Base-by-base conservation (phyloP, 2,888 invertebrate genomes). In the Melanostoma scalare region DNA sequence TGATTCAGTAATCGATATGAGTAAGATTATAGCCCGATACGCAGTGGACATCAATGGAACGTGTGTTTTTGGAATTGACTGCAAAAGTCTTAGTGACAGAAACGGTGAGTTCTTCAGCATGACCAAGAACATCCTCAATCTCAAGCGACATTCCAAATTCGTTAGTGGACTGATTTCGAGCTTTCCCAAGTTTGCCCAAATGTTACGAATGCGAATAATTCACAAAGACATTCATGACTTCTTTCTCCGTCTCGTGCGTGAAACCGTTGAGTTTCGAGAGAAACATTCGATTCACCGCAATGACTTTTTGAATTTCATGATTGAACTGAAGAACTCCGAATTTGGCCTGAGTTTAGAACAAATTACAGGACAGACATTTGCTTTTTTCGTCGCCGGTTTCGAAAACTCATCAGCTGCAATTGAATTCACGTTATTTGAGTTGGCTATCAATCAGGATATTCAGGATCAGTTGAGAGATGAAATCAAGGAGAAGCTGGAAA, bases 401-500 rank as follows among this genome's bases (percentile, higher is more conserved):
- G 94, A 94, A 88, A 94, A 94, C 0, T 93, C 94, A 0, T 94
- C 94, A 0, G 92, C 94, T 0, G 92, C 94, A 0, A 92, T 94
- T 3, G 92, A 93, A 78, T 94, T 93, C 77, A 88, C 89, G 3
- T 85, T 91, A 0, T 90, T 89, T 46, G 91, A 91, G 73, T 71
- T 91, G 58, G 89, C 90, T 0, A 56, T 89, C 10, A 88, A 89
- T 36, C 89, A 88, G 4, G 88, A 89, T 2, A 46, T 90, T 72
- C 90, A 86, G 86, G 87, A 67, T 0, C 87, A 86, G 8, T 84
- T 86, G 0, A 85, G 89, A 6, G 33, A 42, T 0, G 91, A 91
- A 85, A 88, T 91, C 2, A 60, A 46, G 0, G 4, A 58, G 6
- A 84, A 87, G 0, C 61, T 89, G 90, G 40, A 50, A 3, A 85